phyloP scores from a whole-genome alignment of 2,113 vertebrate species.

The Chamaea fasciata region DNA sequence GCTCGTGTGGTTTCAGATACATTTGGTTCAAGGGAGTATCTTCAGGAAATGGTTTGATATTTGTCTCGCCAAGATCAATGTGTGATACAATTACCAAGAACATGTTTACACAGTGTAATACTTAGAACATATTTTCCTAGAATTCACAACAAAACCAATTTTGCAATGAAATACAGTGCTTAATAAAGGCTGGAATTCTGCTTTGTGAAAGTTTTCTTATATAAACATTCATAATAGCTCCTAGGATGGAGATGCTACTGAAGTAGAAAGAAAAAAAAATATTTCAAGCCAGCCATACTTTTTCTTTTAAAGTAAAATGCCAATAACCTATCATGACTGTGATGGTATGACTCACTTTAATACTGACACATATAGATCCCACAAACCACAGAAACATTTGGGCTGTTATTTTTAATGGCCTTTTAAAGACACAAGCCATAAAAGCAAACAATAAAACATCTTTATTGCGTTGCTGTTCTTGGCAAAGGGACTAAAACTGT shows the following conservation, averaged over 20 bases:
- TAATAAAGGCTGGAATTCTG: not conserved
- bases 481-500: not conserved
- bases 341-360: not conserved
- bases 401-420: constrained; percentile 10
- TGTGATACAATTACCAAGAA: not conserved
- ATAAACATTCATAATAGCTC: not conserved
- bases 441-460: constrained; percentile 8
- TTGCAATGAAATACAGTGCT: not conserved
- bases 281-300: not conserved
- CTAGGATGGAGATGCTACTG: not conserved
- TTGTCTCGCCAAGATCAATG: not conserved
- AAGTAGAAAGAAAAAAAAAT: not conserved
- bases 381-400: constrained; percentile 13
- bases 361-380: not conserved
- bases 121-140: not conserved
- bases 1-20: not conserved
- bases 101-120: not conserved
- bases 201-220: not conserved
- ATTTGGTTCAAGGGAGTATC: not conserved
- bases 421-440: constrained; percentile 10
- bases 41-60: not conserved
- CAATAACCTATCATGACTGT: not conserved
- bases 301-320: not conserved
- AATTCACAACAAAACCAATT: not conserved
- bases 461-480: not conserved